Conservation (phyloP, 2,888 invertebrate species). For the Pecten maximus region DNA sequence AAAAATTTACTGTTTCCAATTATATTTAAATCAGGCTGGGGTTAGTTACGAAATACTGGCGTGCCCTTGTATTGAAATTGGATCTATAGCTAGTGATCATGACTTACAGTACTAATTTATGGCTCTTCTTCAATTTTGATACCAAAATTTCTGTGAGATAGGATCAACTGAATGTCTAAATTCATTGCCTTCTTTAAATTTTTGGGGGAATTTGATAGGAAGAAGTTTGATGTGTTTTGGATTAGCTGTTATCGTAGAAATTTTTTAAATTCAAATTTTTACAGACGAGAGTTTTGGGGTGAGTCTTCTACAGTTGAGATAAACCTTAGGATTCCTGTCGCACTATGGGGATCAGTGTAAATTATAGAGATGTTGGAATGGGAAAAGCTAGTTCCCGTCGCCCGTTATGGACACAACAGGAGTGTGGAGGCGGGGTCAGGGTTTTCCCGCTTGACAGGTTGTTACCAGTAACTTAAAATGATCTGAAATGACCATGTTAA, state of each 20-base stretch:
- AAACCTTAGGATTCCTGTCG: slow-evolving; percentile 55
- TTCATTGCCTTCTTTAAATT: not conserved
- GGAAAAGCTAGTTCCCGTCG: slow-evolving; percentile 60
- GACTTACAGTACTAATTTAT: too few relatives aligned
- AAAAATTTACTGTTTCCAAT: too few relatives aligned
- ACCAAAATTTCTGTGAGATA: too few relatives aligned
- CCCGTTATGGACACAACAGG: slow-evolving; percentile 48
- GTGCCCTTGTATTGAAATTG: too few relatives aligned
- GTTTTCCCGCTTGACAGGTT: slow-evolving; percentile 66
- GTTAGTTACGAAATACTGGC: too few relatives aligned
- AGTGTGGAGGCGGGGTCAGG: slow-evolving; percentile 64
- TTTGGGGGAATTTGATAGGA: not conserved
- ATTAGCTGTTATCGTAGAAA: too few relatives aligned
- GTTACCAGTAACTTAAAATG: not conserved
- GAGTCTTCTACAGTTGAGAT: slow-evolving; percentile 61
- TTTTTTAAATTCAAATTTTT: too few relatives aligned
- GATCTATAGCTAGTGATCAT: too few relatives aligned
- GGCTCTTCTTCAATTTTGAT: too few relatives aligned
- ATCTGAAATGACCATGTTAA: too few relatives aligned
- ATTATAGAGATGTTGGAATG: slow-evolving; percentile 50
- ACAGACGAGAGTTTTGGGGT: slow-evolving; percentile 61
- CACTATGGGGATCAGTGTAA: slow-evolving; percentile 46
- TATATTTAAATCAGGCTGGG: too few relatives aligned
- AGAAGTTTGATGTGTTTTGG: not conserved
- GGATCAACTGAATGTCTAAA: not conserved